Evolutionary conservation across 2,113 vertebrate species (phyloP), one percentile per base, ranked within the genome.

Genomic region (Podilymbus podiceps): DNA sequence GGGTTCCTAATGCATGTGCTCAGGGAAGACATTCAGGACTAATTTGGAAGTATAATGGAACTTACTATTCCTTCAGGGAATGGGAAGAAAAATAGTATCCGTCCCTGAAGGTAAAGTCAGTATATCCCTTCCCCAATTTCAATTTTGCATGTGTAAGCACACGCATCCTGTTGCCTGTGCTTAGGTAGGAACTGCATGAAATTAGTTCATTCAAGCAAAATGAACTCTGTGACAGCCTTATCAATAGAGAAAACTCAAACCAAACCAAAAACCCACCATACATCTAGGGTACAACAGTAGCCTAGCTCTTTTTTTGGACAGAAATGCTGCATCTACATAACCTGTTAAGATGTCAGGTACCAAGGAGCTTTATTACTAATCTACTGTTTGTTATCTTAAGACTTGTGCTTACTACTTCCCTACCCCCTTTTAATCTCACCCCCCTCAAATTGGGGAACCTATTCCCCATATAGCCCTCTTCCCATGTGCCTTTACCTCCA

Each of bases 401-500:
- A 71, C 50, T 52, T n/a, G 25, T 5, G 22, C 24, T 87, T 71
- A 49, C 25, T 59, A 56, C 30, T 85, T 50, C 49, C 31, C 63
- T 68, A 79, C 11, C 53, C 49, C 47, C 53, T 63, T 80, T 30
- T 15, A 8, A 72, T 6, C 72, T 22, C 66, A 68, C 89, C 88
- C 67, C 84, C 88, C 80, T 89, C 86, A 71, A 72, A 71, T 73
- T 0, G 5, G 46, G 28, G 21, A 84, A 75, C 3, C 17, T 56
- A 31, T 33, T 52, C 73, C 69, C 73, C 6, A 4, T 19, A 28
- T 19, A 86, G 31, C 85, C 88, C 83, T 81, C 68, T 56, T 21
- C 93, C 92, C 90, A 81, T 67, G 69, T 74, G 95, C 72, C 87
- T 97, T 98, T 98, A 98, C 99, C 98, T 97, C 97, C 97, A 66